A percentile compares a stretch with the other conserved stretches of the same genome.
These are phyloP conservation scores for Microctonus brassicae DNA, from an alignment of 2,888 invertebrate genomes.

Conservation along the genomic window DNA sequence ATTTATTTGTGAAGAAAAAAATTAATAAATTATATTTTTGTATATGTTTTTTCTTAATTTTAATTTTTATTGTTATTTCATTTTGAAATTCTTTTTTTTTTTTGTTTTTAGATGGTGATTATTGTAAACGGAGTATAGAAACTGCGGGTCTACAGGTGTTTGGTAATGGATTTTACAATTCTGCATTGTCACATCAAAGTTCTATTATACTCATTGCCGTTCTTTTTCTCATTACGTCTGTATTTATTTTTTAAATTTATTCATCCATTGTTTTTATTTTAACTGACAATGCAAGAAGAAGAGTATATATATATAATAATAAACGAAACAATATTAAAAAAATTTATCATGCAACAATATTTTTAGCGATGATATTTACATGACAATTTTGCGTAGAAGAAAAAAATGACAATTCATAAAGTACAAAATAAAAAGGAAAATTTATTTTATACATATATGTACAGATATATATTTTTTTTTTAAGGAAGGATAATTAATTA, in stretches of 20 bases:
- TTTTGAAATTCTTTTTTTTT: not conserved
- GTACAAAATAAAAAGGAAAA: not conserved
- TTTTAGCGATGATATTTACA: not conserved
- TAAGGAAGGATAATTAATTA: no score
- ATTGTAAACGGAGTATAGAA: constrained; percentile 89
- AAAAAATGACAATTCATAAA: constrained; percentile 1
- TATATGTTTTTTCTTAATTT: not conserved
- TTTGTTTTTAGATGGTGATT: constrained; percentile 79
- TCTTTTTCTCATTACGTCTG: constrained; percentile 23
- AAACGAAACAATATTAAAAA: not conserved
- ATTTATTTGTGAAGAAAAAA: not conserved
- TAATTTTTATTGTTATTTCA: not conserved
- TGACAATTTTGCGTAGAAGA: not conserved
- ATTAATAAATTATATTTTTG: not conserved
- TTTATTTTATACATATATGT: not conserved
- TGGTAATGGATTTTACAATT: constrained; percentile 81
- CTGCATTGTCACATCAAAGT: constrained; percentile 59
- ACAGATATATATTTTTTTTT: no score
- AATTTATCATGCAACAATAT: not conserved
- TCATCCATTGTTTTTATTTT: not conserved
- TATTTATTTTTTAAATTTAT: constrained; percentile 15
- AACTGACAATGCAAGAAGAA: not conserved
- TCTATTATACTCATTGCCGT: constrained; percentile 27
- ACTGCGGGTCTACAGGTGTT: constrained; percentile 89
- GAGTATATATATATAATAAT: not conserved